These are phyloP conservation scores for Knipowitschia caucasica DNA, from an alignment of 2,797 vertebrate genomes.

Conservation along the genomic window DNA sequence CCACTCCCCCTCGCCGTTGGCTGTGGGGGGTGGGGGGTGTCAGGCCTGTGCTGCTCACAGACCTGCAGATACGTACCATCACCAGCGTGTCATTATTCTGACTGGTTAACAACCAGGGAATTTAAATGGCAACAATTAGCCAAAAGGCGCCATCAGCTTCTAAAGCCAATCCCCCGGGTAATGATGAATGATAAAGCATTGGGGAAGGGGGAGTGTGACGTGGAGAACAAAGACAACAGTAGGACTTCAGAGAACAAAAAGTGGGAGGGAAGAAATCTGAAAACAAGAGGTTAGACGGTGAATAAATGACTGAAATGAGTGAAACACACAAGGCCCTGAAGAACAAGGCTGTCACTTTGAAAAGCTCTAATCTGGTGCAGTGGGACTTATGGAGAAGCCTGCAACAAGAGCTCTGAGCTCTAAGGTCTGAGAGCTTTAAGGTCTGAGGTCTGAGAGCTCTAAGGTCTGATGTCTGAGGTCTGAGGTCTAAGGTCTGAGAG, in stretches of 20 bases:
- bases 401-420: too few species aligned
- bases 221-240: slow-evolving; percentile 38
- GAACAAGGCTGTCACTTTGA: slow-evolving; percentile 49
- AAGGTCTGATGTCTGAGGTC: too few species aligned
- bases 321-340: slow-evolving; percentile 40
- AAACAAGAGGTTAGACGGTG: slow-evolving; percentile 32
- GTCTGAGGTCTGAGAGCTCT: too few species aligned
- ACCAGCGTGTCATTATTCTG: slow-evolving; percentile 50
- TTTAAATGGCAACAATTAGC: slow-evolving; percentile 81
- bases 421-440: too few species aligned
- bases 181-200: slow-evolving; percentile 75
- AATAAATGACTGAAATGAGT: slow-evolving; percentile 34
- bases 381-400: slow-evolving; percentile 33
- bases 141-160: slow-evolving; percentile 75
- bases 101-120: slow-evolving; percentile 77
- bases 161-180: slow-evolving; percentile 74
- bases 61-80: slow-evolving; percentile 35
- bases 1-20: slow-evolving; percentile 60
- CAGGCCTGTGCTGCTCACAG: slow-evolving; percentile 35
- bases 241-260: slow-evolving; percentile 19
- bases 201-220: slow-evolving; percentile 19
- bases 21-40: slow-evolving; percentile 21
- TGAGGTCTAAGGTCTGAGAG: too few species aligned
- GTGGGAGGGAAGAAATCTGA: slow-evolving; percentile 9
- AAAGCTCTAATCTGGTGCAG: slow-evolving; percentile 50